Percentiles rank a stretch among this genome's conserved stretches.
Conservation (phyloP, 1,140 invertebrate genomes). For the Archivesica marissinica region DNA sequence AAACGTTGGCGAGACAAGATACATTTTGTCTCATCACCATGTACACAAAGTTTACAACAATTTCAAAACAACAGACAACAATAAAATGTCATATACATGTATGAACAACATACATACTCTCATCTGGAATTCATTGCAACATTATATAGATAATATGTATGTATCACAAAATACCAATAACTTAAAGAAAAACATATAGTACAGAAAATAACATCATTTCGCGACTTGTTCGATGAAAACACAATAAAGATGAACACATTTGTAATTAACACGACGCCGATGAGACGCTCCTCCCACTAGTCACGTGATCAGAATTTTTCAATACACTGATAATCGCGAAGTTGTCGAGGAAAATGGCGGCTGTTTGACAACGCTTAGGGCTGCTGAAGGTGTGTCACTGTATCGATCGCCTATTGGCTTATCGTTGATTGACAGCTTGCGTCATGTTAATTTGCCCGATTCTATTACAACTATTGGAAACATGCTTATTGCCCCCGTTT, state of each 20-base stretch:
- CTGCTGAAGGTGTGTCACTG: too few species aligned
- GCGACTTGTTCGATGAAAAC: background rate
- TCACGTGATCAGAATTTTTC: too few species aligned
- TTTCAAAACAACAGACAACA: constrained; percentile 4
- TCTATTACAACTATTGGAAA: too few species aligned
- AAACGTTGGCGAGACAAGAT: background rate
- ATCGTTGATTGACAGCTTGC: too few species aligned
- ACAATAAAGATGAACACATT: background rate
- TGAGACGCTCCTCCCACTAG: background rate
- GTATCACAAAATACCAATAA: constrained; percentile 20
- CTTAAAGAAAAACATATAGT: constrained; percentile 4
- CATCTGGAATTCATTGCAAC: constrained; percentile 30
- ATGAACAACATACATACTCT: constrained; percentile 20
- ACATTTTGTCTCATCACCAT: background rate
- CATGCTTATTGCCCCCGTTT: too few species aligned
- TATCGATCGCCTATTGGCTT: too few species aligned
- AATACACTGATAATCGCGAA: too few species aligned
- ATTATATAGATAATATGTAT: constrained; percentile 1
- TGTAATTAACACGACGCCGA: background rate
- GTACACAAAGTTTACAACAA: constrained; percentile 4
- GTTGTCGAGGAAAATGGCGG: too few species aligned
- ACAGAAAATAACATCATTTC: background rate
- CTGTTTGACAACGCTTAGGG: too few species aligned
- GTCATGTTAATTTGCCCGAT: too few species aligned
- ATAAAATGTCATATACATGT: background rate